These are phyloP conservation scores for Macrosteles quadrilineatus DNA, from an alignment of 1,140 invertebrate genomes.

Conservation along the genomic window DNA sequence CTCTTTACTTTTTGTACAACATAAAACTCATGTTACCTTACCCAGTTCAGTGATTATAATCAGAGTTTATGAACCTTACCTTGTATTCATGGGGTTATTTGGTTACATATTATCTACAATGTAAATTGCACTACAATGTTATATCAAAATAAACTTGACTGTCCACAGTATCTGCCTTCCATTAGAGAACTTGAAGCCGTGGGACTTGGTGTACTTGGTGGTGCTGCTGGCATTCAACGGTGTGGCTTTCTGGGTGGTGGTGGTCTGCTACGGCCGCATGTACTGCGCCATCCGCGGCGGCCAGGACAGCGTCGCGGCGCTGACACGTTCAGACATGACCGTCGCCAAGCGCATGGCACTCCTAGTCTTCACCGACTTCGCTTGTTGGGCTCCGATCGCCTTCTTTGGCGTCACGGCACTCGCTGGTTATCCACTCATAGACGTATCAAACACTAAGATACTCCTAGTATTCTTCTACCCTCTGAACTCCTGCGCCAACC, in stretches of 20 bases:
- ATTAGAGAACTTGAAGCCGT: constrained; percentile 62
- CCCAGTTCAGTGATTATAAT: too few relatives aligned
- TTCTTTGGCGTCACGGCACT: constrained; percentile 64
- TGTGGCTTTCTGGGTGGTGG: constrained; percentile 56
- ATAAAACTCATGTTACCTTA: too few relatives aligned
- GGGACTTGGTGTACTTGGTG: constrained; percentile 60
- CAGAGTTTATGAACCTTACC: too few relatives aligned
- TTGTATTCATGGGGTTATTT: too few relatives aligned
- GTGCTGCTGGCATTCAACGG: constrained; percentile 55
- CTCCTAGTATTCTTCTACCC: constrained; percentile 65
- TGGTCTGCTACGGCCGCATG: constrained; percentile 57
- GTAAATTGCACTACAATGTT: too few relatives aligned
- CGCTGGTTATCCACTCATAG: constrained; percentile 59
- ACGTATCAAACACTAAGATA: constrained; percentile 48
- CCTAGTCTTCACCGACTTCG: constrained; percentile 65
- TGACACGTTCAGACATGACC: constrained; percentile 65
- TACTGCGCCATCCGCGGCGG: constrained; percentile 52
- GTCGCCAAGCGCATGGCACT: constrained; percentile 66
- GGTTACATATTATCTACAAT: too few relatives aligned
- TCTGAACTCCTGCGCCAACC: constrained; percentile 64
- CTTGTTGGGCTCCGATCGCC: constrained; percentile 61
- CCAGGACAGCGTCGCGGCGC: constrained; percentile 52
- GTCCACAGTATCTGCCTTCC: constrained; percentile 68
- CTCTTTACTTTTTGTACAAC: too few relatives aligned
- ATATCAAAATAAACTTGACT: too few relatives aligned